Evolutionary conservation across 2,797 vertebrate species (phyloP).

Genomic region (Gila robusta): DNA sequence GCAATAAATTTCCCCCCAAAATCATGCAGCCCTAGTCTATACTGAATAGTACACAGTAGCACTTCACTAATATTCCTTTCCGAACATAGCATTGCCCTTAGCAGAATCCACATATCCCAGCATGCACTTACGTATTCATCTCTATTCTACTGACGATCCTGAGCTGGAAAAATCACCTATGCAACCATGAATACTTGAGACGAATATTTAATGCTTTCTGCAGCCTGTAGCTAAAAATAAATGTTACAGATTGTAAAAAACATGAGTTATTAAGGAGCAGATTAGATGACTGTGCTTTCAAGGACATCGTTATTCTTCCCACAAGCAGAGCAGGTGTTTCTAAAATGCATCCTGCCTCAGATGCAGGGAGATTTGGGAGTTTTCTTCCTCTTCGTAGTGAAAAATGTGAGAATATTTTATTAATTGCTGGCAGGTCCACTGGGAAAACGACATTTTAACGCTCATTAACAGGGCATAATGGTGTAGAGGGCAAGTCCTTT

Average conservation of each 20-base stretch:
- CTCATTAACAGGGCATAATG: constrained; percentile 20
- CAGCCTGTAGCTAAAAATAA: constrained; percentile 52
- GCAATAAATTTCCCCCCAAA: background rate
- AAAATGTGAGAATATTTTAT: constrained; percentile 26
- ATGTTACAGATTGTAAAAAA: constrained; percentile 47
- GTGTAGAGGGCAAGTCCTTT: background rate
- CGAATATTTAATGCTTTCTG: constrained; percentile 50
- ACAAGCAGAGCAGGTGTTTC: constrained; percentile 25
- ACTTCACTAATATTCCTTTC: background rate
- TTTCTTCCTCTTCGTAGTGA: constrained; percentile 21
- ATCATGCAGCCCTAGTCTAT: background rate
- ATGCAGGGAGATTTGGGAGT: constrained; percentile 11
- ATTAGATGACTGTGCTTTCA: constrained; percentile 43
- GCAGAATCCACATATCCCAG: constrained; percentile 33
- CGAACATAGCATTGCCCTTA: constrained; percentile 1
- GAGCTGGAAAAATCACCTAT: constrained; percentile 22
- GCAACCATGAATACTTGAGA: constrained; percentile 41
- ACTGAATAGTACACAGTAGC: background rate
- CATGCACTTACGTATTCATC: constrained; percentile 36
- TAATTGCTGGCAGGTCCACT: constrained; percentile 25
- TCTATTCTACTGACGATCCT: constrained; percentile 40
- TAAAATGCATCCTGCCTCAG: background rate
- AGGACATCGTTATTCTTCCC: constrained; percentile 26
- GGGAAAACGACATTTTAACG: constrained; percentile 29
- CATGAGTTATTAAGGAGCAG: constrained; percentile 29